Percentiles rank a stretch among this genome's conserved stretches.
These are phyloP conservation scores for Hyppa rectilinea DNA, from an alignment of 2,888 invertebrate genomes.

Conservation along the genomic window DNA sequence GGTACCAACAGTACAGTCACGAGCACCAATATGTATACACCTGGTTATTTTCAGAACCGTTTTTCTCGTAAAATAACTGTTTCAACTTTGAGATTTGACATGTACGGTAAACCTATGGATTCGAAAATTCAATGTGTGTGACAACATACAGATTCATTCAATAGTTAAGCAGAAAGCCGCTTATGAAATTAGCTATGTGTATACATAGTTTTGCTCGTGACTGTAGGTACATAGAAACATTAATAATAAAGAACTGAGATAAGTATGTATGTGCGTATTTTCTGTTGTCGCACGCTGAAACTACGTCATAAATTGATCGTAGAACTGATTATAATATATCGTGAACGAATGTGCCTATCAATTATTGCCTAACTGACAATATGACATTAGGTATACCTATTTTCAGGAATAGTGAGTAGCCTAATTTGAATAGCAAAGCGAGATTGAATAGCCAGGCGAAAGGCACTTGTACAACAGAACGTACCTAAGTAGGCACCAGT, in stretches of 20 bases:
- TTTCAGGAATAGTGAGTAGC: slow-evolving; percentile 3
- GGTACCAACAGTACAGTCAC: slow-evolving; percentile 12
- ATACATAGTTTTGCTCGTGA: too few relatives aligned
- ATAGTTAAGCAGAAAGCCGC: too few relatives aligned
- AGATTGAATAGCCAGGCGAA: neutral
- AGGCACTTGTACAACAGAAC: neutral
- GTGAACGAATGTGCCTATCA: slow-evolving; percentile 19
- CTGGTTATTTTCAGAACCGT: too few relatives aligned
- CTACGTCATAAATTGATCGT: slow-evolving; percentile 49
- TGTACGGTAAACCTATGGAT: too few relatives aligned
- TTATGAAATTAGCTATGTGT: too few relatives aligned
- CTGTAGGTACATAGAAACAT: slow-evolving; percentile 28
- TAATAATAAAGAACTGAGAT: slow-evolving; percentile 33
- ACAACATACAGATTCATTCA: too few relatives aligned
- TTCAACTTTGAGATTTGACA: too few relatives aligned
- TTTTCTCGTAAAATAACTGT: too few relatives aligned
- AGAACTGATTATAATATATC: slow-evolving; percentile 38
- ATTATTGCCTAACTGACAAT: slow-evolving; percentile 27
- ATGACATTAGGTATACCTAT: neutral
- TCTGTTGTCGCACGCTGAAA: slow-evolving; percentile 23
- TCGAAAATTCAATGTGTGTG: too few relatives aligned
- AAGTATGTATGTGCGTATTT: slow-evolving; percentile 32
- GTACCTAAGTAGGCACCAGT: neutral
- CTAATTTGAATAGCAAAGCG: slow-evolving; percentile 16
- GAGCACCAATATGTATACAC: too few relatives aligned